A percentile compares a stretch with the other conserved stretches of the same genome.
phyloP scores from a whole-genome alignment of 1,140 invertebrate genomes.

The Drosophila pruinosa region DNA sequence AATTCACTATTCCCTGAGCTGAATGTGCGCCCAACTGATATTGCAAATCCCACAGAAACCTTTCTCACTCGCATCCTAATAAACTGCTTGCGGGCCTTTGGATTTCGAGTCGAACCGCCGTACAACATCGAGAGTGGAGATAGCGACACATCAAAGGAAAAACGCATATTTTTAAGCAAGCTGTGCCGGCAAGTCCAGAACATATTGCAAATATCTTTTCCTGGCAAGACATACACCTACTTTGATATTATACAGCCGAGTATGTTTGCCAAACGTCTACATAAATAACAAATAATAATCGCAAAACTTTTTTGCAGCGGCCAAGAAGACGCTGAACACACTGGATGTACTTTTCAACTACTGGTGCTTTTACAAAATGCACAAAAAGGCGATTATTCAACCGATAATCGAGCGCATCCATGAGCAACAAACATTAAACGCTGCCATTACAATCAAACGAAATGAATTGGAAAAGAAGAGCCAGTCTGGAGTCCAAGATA shows the following conservation, averaged over 20 bases:
- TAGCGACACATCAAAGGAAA: conserved; percentile 44
- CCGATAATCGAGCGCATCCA: conserved; percentile 41
- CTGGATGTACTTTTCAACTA: conserved; percentile 65
- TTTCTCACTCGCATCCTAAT: conserved; percentile 54
- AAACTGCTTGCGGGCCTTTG: conserved; percentile 53
- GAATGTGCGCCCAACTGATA: conserved; percentile 43
- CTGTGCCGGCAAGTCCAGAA: conserved; percentile 64
- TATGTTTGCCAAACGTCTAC: conserved; percentile 4
- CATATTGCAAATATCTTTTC: conserved; percentile 61
- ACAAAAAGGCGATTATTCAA: conserved; percentile 49
- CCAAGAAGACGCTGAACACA: conserved; percentile 53
- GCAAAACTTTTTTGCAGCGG: conserved; percentile 20
- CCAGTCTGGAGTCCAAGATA: conserved; percentile 7
- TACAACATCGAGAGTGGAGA: conserved; percentile 41
- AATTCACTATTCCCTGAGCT: conserved; percentile 57
- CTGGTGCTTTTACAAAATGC: conserved; percentile 60
- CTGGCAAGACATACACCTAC: conserved; percentile 56
- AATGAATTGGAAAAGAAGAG: conserved; percentile 38
- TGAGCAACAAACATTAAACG: conserved; percentile 20
- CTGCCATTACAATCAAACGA: conserved; percentile 25
- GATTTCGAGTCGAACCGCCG: conserved; percentile 60
- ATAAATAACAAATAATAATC: too few species aligned
- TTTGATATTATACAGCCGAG: conserved; percentile 63
- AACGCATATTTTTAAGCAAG: conserved; percentile 56
- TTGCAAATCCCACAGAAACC: conserved; percentile 49